phyloP scores from a whole-genome alignment of 2,113 vertebrate species.

The Hypocryptadius cinnamomeus region DNA sequence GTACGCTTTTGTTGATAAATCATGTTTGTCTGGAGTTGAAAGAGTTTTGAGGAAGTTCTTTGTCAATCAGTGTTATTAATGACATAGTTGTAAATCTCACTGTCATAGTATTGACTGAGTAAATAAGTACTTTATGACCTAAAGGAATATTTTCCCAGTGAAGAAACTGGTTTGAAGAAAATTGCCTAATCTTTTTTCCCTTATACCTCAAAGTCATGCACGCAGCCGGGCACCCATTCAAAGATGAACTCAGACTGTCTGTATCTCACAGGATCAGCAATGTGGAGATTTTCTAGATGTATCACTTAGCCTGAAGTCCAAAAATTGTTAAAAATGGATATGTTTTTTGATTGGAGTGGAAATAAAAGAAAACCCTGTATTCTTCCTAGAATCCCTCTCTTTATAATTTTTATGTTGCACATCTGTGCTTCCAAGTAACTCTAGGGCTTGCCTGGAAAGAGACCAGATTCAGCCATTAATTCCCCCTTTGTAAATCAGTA shows the following conservation, averaged over 20 bases:
- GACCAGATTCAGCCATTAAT: not conserved
- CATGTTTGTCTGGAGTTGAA: not conserved
- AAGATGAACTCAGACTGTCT: not conserved
- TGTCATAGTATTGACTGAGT: not conserved
- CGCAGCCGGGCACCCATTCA: not conserved
- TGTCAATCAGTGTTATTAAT: constrained; percentile 21
- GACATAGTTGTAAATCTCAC: not conserved
- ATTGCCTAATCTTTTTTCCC: not conserved
- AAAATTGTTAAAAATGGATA: not conserved
- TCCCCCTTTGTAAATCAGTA: not conserved
- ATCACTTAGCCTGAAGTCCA: not conserved
- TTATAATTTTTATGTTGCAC: not conserved
- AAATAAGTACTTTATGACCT: constrained; percentile 14
- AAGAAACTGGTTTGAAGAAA: constrained; percentile 8
- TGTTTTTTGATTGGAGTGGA: not conserved
- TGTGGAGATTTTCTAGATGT: not conserved
- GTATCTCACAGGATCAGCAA: not conserved
- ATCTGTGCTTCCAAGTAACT: not conserved
- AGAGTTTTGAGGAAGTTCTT: constrained; percentile 17
- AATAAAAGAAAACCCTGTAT: not conserved
- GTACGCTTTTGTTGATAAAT: not conserved
- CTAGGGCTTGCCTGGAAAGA: not conserved
- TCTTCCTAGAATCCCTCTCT: not conserved
- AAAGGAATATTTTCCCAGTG: constrained; percentile 15
- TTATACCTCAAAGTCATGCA: not conserved